Conservation (phyloP, 1,140 invertebrate species). For the Nymphalis io region DNA sequence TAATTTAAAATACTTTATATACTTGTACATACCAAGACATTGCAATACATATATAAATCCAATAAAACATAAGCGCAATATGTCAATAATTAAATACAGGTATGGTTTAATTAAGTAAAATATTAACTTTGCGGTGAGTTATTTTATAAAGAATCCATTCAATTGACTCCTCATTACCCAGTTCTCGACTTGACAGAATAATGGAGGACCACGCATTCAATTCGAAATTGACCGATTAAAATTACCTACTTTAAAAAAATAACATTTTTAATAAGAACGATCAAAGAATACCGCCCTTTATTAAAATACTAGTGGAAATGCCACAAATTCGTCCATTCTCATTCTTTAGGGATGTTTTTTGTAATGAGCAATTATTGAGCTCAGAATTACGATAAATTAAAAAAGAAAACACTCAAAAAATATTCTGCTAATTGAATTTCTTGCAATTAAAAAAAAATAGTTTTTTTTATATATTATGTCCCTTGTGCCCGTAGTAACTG, state of each 20-base stretch:
- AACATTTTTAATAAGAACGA: slow-evolving; percentile 12
- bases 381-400: too few relatives aligned
- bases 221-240: slow-evolving; percentile 31
- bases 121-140: slow-evolving; percentile 17
- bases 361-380: too few relatives aligned
- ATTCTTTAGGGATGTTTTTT: not conserved
- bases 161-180: slow-evolving; percentile 31
- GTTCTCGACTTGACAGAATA: slow-evolving; percentile 28
- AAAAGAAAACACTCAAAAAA: too few relatives aligned
- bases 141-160: slow-evolving; percentile 21
- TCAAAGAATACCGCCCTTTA: slow-evolving; percentile 15
- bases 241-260: slow-evolving; percentile 9
- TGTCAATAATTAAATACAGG: slow-evolving; percentile 6
- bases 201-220: slow-evolving; percentile 20
- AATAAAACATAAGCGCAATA: not conserved
- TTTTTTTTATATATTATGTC: too few relatives aligned
- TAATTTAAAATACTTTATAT: too few relatives aligned
- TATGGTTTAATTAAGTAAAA: slow-evolving; percentile 17
- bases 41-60: too few relatives aligned
- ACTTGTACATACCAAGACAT: too few relatives aligned
- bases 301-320: slow-evolving; percentile 3
- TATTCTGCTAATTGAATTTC: too few relatives aligned
- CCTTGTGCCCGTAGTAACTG: too few relatives aligned
- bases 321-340: not conserved
- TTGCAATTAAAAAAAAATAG: too few relatives aligned